Percentiles rank a stretch among this genome's conserved stretches.
phyloP scores from a whole-genome alignment of 1,140 invertebrate species.

The Caenorhabditis brenneri region DNA sequence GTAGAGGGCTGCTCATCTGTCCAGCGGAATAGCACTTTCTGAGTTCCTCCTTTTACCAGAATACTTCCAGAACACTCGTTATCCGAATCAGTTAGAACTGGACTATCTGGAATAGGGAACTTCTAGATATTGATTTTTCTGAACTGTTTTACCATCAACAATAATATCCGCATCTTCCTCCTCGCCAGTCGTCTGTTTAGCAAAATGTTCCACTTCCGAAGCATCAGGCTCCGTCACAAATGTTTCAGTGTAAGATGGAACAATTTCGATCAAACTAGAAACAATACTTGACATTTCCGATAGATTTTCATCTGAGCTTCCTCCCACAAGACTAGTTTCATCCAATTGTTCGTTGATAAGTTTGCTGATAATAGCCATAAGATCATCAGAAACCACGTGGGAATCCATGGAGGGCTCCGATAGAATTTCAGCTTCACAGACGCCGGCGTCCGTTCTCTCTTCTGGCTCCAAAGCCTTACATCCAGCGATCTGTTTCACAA shows the following conservation, averaged over 20 bases:
- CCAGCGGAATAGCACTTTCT: constrained; percentile 32
- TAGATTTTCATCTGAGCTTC: background rate
- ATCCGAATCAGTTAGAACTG: background rate
- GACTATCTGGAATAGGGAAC: background rate
- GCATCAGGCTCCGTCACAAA: background rate
- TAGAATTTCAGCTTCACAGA: background rate
- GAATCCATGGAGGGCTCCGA: too few species aligned
- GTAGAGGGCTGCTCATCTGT: background rate
- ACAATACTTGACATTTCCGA: background rate
- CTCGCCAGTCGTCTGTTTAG: background rate
- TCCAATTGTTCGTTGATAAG: background rate
- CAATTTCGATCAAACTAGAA: background rate
- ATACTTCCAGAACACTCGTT: background rate
- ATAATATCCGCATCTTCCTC: constrained; percentile 8
- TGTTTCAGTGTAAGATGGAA: background rate
- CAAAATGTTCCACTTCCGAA: background rate
- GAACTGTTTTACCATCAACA: background rate
- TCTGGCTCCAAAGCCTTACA: background rate
- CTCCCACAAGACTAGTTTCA: background rate
- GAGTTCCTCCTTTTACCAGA: background rate
- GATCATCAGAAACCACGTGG: background rate
- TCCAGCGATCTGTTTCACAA: background rate
- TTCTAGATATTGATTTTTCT: background rate
- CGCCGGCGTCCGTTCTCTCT: background rate
- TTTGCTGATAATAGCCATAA: background rate